Conservation (phyloP, 2,797 vertebrate genomes). For the Gymnoscopelus braueri region DNA sequence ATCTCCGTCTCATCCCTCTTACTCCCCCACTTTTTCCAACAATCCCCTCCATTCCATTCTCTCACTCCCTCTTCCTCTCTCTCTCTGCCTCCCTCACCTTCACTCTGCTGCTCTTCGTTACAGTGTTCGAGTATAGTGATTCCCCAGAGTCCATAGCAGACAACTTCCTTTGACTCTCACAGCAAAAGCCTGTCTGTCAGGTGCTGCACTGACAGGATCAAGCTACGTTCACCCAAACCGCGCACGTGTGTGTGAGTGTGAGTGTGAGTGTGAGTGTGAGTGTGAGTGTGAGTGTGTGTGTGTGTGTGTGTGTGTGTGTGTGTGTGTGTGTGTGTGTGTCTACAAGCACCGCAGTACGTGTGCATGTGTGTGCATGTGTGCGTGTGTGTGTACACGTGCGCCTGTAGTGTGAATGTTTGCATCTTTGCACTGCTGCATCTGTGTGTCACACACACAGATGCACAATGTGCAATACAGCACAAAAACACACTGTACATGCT, state of each 20-base stretch:
- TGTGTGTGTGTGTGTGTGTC: not conserved
- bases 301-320: not conserved
- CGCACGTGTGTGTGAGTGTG: not conserved
- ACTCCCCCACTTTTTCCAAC: conserved; percentile 28
- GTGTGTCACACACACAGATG: not conserved
- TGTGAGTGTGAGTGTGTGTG: not conserved
- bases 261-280: not conserved
- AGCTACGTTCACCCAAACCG: conserved; percentile 70
- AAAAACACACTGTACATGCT: too few species aligned
- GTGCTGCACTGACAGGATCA: conserved; percentile 73
- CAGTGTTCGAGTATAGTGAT: conserved; percentile 63
- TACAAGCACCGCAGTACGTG: too few species aligned
- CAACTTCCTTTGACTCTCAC: conserved; percentile 75
- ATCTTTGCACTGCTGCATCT: not conserved
- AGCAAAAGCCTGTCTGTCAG: conserved; percentile 72
- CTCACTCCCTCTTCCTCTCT: conserved; percentile 22
- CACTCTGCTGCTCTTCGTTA: conserved; percentile 58
- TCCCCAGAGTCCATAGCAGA: conserved; percentile 73
- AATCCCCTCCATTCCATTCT: conserved; percentile 11
- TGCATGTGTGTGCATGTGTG: conserved; percentile 15
- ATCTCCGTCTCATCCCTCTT: conserved; percentile 35
- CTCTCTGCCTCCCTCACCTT: conserved; percentile 39
- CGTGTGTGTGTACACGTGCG: conserved; percentile 31
- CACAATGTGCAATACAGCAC: too few species aligned
- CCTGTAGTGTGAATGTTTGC: conserved; percentile 3